These are phyloP conservation scores for Sinosuthora webbiana DNA, from an alignment of 2,113 vertebrate genomes.

Conservation along the genomic window DNA sequence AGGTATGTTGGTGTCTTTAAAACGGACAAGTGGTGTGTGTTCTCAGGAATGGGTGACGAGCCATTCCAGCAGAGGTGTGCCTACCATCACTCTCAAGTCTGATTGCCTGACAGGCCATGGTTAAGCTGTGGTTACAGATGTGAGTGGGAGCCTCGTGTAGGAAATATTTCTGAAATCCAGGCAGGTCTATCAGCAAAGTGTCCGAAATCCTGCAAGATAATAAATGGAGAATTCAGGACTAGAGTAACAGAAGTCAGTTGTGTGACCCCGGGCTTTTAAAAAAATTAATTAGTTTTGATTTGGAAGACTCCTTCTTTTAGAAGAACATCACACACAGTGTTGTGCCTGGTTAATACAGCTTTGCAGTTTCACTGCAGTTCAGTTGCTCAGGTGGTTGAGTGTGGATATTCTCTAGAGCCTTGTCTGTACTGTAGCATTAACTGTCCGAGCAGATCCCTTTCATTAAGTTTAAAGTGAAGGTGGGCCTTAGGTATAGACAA, in stretches of 20 bases:
- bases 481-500: neutral
- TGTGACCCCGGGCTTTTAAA: neutral
- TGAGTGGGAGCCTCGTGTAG: slow-evolving; percentile 28
- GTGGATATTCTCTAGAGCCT: neutral
- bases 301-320: neutral
- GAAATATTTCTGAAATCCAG: slow-evolving; percentile 59
- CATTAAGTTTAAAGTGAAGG: neutral
- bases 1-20: neutral
- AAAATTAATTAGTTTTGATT: neutral
- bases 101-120: neutral
- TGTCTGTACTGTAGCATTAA: neutral
- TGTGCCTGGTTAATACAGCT: neutral
- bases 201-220: neutral
- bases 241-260: neutral
- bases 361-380: neutral
- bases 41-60: neutral
- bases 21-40: neutral
- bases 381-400: neutral
- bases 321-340: neutral
- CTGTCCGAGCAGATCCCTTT: neutral
- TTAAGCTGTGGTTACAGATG: neutral
- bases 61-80: neutral
- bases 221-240: neutral
- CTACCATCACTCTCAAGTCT: accelerated
- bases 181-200: slow-evolving; percentile 4